phyloP scores from a whole-genome alignment of 2,797 vertebrate genomes.

The Macropodus opercularis region DNA sequence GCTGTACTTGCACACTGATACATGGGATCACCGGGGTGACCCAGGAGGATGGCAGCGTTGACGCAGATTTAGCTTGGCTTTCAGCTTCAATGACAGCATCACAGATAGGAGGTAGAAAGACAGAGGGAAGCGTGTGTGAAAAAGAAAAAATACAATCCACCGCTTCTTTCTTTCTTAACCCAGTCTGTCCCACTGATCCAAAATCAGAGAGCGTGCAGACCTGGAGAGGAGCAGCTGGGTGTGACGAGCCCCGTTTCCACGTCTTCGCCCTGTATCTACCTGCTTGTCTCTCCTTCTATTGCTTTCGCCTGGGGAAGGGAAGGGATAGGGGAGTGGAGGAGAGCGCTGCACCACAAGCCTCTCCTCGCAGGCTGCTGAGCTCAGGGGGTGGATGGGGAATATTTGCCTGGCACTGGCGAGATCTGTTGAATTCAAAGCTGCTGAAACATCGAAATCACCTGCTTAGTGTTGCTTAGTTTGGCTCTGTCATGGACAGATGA shows the following conservation, averaged over 20 bases:
- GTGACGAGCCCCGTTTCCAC: slow-evolving; percentile 73
- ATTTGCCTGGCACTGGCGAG: slow-evolving; percentile 35
- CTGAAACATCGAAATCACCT: slow-evolving; percentile 37
- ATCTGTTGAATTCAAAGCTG: slow-evolving; percentile 23
- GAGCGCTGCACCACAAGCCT: slow-evolving; percentile 28
- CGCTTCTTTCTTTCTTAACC: slow-evolving; percentile 54
- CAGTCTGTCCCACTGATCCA: slow-evolving; percentile 67
- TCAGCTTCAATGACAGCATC: slow-evolving; percentile 68
- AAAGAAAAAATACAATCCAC: slow-evolving; percentile 45
- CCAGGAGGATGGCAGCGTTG: slow-evolving; percentile 55
- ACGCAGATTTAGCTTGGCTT: slow-evolving; percentile 65
- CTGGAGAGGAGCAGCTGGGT: slow-evolving; percentile 71
- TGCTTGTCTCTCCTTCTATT: slow-evolving; percentile 29
- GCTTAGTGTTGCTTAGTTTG: slow-evolving; percentile 24
- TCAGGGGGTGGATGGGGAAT: slow-evolving; percentile 21
- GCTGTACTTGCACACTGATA: slow-evolving; percentile 37
- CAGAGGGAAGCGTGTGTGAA: slow-evolving; percentile 22
- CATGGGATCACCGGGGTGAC: slow-evolving; percentile 59
- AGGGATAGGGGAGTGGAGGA: slow-evolving; percentile 25
- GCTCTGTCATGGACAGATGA: slow-evolving; percentile 39
- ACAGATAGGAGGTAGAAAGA: slow-evolving; percentile 36
- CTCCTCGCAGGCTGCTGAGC: slow-evolving; percentile 37
- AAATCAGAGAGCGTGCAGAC: slow-evolving; percentile 75
- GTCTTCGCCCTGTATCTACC: slow-evolving; percentile 58
- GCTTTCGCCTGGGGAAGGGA: slow-evolving; percentile 30